phyloP scores from a whole-genome alignment of 1,140 invertebrate genomes.

The Saxidomus purpurata region DNA sequence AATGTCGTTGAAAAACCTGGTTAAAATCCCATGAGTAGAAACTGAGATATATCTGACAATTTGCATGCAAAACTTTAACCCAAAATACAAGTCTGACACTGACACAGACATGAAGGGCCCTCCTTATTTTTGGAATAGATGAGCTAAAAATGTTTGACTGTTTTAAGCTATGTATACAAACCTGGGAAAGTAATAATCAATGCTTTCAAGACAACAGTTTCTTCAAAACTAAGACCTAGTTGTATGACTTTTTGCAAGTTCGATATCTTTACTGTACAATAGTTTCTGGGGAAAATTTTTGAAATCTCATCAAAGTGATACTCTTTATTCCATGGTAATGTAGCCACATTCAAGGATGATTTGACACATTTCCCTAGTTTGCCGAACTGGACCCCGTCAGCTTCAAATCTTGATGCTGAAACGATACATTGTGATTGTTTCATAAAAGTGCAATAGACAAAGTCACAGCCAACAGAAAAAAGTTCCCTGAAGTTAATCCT shows the following conservation, averaged over 20 bases:
- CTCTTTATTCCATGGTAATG: conserved; percentile 51
- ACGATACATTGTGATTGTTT: conserved; percentile 22
- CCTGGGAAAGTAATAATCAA: conserved; percentile 58
- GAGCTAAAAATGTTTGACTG: too few relatives aligned
- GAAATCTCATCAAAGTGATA: conserved; percentile 64
- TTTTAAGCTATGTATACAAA: neutral
- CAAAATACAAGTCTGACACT: neutral
- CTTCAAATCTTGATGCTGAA: conserved; percentile 62
- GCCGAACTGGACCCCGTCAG: conserved; percentile 37
- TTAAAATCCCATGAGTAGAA: too few relatives aligned
- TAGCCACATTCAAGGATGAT: conserved; percentile 42
- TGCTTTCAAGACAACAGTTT: conserved; percentile 28
- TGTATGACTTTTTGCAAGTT: neutral
- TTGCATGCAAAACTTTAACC: neutral
- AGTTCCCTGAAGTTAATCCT: too few relatives aligned
- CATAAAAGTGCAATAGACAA: too few relatives aligned
- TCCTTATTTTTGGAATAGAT: neutral
- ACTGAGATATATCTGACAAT: neutral
- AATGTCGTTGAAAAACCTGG: too few relatives aligned
- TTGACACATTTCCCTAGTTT: conserved; percentile 24
- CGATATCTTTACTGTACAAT: neutral
- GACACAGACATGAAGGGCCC: neutral
- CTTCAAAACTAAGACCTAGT: conserved; percentile 33
- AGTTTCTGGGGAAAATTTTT: conserved; percentile 29
- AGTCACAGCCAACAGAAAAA: too few relatives aligned